A percentile compares a stretch with the other conserved stretches of the same genome.
phyloP scores from a whole-genome alignment of 1,140 invertebrate genomes.

The Hesperophylax magnus region DNA sequence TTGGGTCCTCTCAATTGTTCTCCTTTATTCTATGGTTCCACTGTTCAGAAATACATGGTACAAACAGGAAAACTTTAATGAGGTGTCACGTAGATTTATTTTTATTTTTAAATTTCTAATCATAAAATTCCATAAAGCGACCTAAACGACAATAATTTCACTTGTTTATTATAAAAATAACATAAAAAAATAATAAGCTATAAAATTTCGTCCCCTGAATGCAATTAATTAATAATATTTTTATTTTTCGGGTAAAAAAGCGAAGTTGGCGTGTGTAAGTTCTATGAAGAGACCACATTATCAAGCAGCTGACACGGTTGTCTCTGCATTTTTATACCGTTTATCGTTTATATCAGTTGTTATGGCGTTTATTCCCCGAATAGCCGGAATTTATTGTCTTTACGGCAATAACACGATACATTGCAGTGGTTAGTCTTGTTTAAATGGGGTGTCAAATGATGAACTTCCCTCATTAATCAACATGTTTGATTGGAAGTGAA shows the following conservation, averaged over 20 bases:
- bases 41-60: too few relatives aligned
- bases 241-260: neutral
- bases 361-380: too few relatives aligned
- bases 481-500: neutral
- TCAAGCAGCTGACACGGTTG: conserved; percentile 24
- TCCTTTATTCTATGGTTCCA: too few relatives aligned
- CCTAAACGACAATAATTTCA: neutral
- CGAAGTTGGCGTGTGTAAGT: conserved; percentile 10
- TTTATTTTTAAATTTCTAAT: too few relatives aligned
- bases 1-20: too few relatives aligned
- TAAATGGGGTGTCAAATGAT: neutral
- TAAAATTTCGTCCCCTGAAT: neutral
- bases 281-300: neutral
- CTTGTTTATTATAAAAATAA: conserved; percentile 6
- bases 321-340: conserved; percentile 25
- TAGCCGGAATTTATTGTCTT: conserved; percentile 14
- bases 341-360: too few relatives aligned
- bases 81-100: too few relatives aligned
- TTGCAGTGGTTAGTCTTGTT: neutral
- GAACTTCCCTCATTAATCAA: conserved; percentile 19
- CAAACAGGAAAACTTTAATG: too few relatives aligned
- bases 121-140: neutral
- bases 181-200: neutral
- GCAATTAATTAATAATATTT: conserved; percentile 13
- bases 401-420: conserved; percentile 16